phyloP scores from a whole-genome alignment of 2,797 vertebrate genomes.

The Choloepus didactylus region DNA sequence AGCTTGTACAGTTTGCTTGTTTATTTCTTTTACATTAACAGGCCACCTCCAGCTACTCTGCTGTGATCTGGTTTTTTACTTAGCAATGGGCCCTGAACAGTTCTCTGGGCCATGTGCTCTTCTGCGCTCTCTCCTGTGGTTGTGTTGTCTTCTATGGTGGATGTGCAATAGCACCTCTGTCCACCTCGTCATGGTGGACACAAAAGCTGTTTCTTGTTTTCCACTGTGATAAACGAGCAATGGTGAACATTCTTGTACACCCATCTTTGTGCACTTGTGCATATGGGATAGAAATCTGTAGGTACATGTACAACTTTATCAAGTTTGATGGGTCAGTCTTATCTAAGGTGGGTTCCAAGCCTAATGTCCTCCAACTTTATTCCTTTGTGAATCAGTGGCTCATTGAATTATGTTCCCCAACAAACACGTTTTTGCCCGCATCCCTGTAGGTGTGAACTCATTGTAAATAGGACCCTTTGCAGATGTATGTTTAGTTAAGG shows the following conservation, averaged over 20 bases:
- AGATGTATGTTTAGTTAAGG: too few relatives aligned
- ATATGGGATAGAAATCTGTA: fast-evolving
- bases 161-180: too few relatives aligned
- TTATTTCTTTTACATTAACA: fast-evolving
- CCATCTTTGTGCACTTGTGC: not conserved
- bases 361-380: too few relatives aligned
- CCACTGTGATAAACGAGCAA: not conserved
- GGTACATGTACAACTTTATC: not conserved
- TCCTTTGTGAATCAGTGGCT: too few relatives aligned
- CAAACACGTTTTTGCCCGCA: too few relatives aligned
- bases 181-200: too few relatives aligned
- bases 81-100: not conserved
- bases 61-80: not conserved
- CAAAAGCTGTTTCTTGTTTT: too few relatives aligned
- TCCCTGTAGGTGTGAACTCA: too few relatives aligned
- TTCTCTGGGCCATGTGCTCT: fast-evolving
- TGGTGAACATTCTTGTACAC: not conserved
- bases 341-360: fast-evolving
- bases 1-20: fast-evolving
- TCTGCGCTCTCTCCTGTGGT: too few relatives aligned
- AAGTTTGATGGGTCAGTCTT: fast-evolving
- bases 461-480: too few relatives aligned
- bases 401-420: too few relatives aligned
- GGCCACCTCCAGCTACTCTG: fast-evolving
- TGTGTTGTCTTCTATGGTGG: not conserved